Evolutionary conservation across 1,140 invertebrate species (phyloP).

Genomic region (Microvelia longipes): DNA sequence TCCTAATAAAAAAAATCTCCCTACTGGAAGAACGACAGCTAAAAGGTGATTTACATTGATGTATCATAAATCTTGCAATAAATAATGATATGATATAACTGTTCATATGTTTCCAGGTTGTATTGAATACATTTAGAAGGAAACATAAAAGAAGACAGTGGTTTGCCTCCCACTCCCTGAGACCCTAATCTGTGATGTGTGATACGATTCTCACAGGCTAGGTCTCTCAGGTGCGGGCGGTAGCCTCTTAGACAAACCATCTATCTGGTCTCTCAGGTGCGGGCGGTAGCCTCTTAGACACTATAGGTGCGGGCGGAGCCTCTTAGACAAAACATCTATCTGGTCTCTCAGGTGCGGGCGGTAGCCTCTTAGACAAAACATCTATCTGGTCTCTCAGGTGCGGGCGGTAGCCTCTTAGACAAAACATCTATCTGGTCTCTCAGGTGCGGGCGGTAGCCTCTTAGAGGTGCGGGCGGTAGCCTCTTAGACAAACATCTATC

Average conservation of each 20-base stretch:
- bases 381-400: not conserved
- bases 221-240: slow-evolving; percentile 40
- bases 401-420: not conserved
- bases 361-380: not conserved
- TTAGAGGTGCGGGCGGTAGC: not conserved
- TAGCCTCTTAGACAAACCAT: slow-evolving; percentile 8
- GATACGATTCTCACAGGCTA: slow-evolving; percentile 48
- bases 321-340: not conserved
- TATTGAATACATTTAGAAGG: too few relatives aligned
- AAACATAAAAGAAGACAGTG: slow-evolving; percentile 7
- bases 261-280: not conserved
- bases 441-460: not conserved
- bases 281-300: not conserved
- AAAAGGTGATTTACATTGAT: too few relatives aligned
- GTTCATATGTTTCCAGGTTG: too few relatives aligned
- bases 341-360: not conserved
- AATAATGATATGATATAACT: too few relatives aligned
- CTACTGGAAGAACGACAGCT: too few relatives aligned
- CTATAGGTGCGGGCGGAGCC: not conserved
- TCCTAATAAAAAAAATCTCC: too few relatives aligned
- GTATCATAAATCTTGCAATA: too few relatives aligned
- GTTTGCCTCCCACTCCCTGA: slow-evolving; percentile 50
- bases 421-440: not conserved
- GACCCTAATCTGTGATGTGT: slow-evolving; percentile 57
- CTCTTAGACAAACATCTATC: not conserved